phyloP scores from a whole-genome alignment of 2,888 invertebrate genomes.

The Plusia festucae region DNA sequence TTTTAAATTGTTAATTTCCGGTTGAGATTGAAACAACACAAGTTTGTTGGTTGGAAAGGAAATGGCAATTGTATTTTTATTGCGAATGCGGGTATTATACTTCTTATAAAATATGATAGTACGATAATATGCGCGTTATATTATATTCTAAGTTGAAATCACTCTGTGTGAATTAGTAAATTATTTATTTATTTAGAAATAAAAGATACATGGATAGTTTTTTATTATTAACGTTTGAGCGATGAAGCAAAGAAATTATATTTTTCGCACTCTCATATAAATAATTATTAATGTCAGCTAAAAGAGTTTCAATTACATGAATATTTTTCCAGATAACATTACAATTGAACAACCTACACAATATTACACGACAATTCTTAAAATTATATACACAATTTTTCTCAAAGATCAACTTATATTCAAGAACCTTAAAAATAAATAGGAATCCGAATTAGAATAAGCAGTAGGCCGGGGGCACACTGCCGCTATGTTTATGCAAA shows the following conservation, averaged over 20 bases:
- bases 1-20: conserved; percentile 51
- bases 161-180: no score
- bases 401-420: conserved; percentile 40
- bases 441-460: conserved; percentile 40
- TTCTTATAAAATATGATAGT: background rate
- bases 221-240: no score
- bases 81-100: background rate
- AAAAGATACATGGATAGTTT: no score
- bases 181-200: no score
- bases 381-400: conserved; percentile 10
- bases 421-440: conserved; percentile 47
- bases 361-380: background rate
- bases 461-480: conserved; percentile 47
- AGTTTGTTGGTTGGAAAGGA: conserved; percentile 28
- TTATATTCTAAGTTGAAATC: no score
- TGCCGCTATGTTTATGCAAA: conserved; percentile 53
- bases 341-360: no score
- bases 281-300: no score
- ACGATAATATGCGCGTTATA: background rate
- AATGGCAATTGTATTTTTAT: conserved; percentile 16
- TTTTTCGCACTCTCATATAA: no score
- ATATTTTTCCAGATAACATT: no score
- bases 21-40: conserved; percentile 15
- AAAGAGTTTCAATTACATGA: no score
- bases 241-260: no score